These are phyloP conservation scores for Harpagoxenus sublaevis DNA, from an alignment of 2,888 invertebrate species.

Conservation along the genomic window DNA sequence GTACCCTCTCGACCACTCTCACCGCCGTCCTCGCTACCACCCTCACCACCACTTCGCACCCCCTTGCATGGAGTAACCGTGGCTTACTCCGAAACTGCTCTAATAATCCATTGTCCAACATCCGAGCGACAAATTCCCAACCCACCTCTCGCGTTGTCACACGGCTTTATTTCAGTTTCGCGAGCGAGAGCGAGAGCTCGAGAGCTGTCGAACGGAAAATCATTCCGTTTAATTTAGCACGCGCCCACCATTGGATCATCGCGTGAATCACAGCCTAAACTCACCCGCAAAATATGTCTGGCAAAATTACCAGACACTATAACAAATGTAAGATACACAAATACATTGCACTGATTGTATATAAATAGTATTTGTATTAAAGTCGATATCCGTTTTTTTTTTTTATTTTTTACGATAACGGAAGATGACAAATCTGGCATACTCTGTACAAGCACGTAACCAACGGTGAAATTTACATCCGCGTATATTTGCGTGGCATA, in stretches of 20 bases:
- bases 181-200: not conserved
- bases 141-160: constrained; percentile 25
- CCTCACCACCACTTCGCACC: constrained; percentile 21
- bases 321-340: not conserved
- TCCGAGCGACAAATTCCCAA: constrained; percentile 76
- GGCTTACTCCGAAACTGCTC: constrained; percentile 83
- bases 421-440: not conserved
- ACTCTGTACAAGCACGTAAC: constrained; percentile 6
- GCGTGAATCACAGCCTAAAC: not conserved
- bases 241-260: not conserved
- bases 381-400: not conserved
- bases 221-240: constrained; percentile 30
- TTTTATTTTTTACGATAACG: not conserved
- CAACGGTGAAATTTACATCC: constrained; percentile 29
- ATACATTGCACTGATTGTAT: not conserved
- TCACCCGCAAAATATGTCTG: not conserved
- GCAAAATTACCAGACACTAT: not conserved
- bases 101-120: constrained; percentile 85
- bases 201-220: constrained; percentile 25
- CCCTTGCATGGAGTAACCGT: constrained; percentile 20
- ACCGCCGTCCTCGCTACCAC: not conserved
- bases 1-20: constrained; percentile 43
- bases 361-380: not conserved
- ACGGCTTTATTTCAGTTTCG: constrained; percentile 51
- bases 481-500: constrained; percentile 38